Evolutionary conservation across 2,797 vertebrate species (phyloP), one percentile per base, ranked within the genome.

Genomic region (Astyanax mexicanus): DNA sequence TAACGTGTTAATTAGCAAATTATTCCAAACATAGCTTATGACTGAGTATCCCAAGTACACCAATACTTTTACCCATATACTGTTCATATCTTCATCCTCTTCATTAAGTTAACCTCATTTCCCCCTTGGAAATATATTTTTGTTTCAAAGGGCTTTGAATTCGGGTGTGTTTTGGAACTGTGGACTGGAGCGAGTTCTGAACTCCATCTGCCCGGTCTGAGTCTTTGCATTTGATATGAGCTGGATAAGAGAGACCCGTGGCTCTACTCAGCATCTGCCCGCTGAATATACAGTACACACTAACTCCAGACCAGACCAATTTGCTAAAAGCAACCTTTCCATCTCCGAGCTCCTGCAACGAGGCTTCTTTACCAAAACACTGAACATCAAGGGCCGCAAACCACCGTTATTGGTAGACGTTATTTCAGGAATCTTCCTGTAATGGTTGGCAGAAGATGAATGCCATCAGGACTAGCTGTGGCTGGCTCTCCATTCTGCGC

Each of bases 201-300:
- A 81, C 80, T 79, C 88, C 90, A 92, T 91, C 90, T 90, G 91
- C 83, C 72, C 83, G n/a, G 72, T 71, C 74, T 74, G 62, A 74
- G 80, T 49, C 57, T 84, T 83, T 82, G 80, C 80, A 81, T 84
- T 54, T 60, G 70, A 81, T 77, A 75, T 37, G 67, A 78, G 52
- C 37, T 61, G 68, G 83, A 77, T 77, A 78, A 72, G 73, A 61
- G 40, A 64, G 61, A 51, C 64, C 19, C 52, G 21, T 0, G n/a
- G 78, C 65, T 62, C 13, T 21, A 27, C 57, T 21, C 72, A 71
- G 42, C 67, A 67, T 78, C 69, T 75, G 75, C 52, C 45, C 70
- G 11, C 51, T 81, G 76, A 79, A 84, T 81, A 80, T 58, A 75
- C 78, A 83, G 61, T 52, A 55, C 40, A 69, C n/a, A n/a, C n/a